phyloP scores from a whole-genome alignment of 2,888 invertebrate species.

The Herminia tarsipennalis region DNA sequence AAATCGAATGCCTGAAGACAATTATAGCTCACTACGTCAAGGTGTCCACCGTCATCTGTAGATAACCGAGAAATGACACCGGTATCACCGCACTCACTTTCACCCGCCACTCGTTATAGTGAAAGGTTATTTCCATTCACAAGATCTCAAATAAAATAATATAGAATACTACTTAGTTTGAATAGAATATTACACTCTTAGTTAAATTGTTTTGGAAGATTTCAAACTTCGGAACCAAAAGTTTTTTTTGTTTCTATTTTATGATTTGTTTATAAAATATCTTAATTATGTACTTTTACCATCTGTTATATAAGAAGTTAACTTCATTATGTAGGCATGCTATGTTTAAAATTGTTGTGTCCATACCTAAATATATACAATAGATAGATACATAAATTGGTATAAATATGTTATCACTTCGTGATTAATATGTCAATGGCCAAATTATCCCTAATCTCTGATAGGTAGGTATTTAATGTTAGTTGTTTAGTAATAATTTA shows the following conservation, averaged over 20 bases:
- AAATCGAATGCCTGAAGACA: background rate
- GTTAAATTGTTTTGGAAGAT: background rate
- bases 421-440: conserved; percentile 36
- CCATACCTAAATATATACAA: too few relatives aligned
- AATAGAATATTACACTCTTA: background rate
- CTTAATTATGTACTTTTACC: too few relatives aligned
- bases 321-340: background rate
- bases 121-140: conserved; percentile 43
- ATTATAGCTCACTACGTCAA: background rate
- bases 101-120: conserved; percentile 25
- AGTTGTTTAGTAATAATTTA: background rate
- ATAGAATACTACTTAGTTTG: background rate
- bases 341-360: background rate
- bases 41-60: conserved; percentile 2
- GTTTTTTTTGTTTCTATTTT: background rate
- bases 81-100: conserved; percentile 34
- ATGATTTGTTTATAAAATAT: background rate
- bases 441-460: conserved; percentile 36
- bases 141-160: conserved; percentile 12
- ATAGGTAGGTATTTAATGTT: conserved; percentile 11
- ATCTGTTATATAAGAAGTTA: background rate
- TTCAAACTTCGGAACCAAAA: background rate
- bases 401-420: conserved; percentile 20
- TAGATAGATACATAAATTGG: too few relatives aligned
- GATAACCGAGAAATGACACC: conserved; percentile 17